These are phyloP conservation scores for Struthidea cinerea DNA, from an alignment of 2,113 vertebrate species.

Conservation along the genomic window DNA sequence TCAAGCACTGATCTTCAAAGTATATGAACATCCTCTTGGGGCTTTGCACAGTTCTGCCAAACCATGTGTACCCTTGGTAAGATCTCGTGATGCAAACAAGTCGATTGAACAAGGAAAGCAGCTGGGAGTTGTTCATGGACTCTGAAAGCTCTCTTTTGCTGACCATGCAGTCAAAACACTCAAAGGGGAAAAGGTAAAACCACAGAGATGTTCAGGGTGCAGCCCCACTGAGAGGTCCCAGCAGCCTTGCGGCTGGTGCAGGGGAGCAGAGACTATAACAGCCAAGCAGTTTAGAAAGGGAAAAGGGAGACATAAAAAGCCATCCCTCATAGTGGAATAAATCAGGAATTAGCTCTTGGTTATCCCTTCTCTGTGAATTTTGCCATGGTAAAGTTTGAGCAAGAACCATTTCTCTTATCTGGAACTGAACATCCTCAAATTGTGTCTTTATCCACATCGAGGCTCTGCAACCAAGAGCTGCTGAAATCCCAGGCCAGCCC, in stretches of 20 bases:
- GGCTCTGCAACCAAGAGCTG: background rate
- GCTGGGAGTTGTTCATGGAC: background rate
- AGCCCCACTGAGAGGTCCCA: background rate
- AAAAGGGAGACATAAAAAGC: background rate
- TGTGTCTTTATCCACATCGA: background rate
- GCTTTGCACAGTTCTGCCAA: background rate
- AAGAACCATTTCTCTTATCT: background rate
- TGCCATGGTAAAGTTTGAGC: background rate
- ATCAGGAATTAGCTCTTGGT: background rate
- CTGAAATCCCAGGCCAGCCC: background rate
- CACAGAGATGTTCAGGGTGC: background rate
- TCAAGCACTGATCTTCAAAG: background rate
- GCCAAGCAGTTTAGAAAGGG: background rate
- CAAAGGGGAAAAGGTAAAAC: background rate
- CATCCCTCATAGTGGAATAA: background rate
- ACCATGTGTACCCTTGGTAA: background rate
- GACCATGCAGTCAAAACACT: background rate
- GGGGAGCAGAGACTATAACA: background rate
- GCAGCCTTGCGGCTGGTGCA: fast-evolving
- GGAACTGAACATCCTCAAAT: background rate
- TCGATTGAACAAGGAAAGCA: fast-evolving
- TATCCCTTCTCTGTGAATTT: background rate
- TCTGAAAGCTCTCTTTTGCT: background rate
- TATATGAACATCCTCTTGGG: background rate
- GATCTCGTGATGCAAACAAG: background rate